A percentile compares a stretch with the other conserved stretches of the same genome.
phyloP scores from a whole-genome alignment of 2,113 vertebrate genomes.

The Acanthisitta chloris region DNA sequence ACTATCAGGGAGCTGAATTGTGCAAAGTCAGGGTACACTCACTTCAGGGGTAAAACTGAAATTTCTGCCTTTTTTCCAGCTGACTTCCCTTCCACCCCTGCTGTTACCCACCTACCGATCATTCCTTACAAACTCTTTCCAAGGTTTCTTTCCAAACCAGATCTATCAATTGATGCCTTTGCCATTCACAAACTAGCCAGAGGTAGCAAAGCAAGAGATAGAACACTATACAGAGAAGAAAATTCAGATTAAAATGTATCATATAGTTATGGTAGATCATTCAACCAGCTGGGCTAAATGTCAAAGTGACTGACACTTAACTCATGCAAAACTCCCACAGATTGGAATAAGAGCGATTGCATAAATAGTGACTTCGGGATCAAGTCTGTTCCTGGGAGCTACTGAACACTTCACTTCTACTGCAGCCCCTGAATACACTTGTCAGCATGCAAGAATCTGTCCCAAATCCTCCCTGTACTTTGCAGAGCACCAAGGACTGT shows the following conservation, averaged over 20 bases:
- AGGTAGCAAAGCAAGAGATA: not conserved
- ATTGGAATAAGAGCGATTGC: constrained; percentile 27
- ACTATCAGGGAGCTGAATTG: not conserved
- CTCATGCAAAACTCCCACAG: constrained; percentile 55
- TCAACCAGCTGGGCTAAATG: constrained; percentile 63
- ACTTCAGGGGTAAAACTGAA: not conserved
- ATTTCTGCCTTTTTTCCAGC: not conserved
- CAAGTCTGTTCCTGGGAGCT: constrained; percentile 35
- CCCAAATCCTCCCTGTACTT: not conserved
- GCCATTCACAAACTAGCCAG: not conserved
- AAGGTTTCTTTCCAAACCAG: not conserved
- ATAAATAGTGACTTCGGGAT: constrained; percentile 55
- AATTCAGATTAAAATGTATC: not conserved
- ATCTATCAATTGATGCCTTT: not conserved
- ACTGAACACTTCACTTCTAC: not conserved
- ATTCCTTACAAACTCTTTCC: not conserved
- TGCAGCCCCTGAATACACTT: not conserved
- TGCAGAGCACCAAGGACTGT: not conserved
- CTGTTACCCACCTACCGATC: not conserved
- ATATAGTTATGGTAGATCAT: not conserved
- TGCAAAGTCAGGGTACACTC: not conserved
- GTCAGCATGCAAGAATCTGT: not conserved
- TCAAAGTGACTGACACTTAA: constrained; percentile 68
- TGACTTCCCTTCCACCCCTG: not conserved
- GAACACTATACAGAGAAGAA: not conserved